Base-by-base conservation (phyloP, 2,888 invertebrate genomes). In the Apodemia duryi region DNA sequence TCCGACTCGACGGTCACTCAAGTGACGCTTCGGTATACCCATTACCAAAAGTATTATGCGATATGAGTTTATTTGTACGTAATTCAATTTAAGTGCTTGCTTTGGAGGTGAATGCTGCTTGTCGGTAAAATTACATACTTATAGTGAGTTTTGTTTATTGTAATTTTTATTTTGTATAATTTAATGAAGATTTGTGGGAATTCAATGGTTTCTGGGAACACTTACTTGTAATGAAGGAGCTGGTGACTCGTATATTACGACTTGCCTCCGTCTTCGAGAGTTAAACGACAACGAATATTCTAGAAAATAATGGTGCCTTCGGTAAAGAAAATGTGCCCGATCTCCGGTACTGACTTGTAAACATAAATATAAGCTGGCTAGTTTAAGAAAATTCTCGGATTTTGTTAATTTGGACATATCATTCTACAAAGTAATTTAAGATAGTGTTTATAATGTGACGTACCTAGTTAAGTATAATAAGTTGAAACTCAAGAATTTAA, bases 41-140 rank as follows among this genome's bases (percentile, higher is more conserved):
- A 84, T 85, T 87, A 90, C 88, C 88, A 88, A 89, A 88, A 90
- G 90, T 88, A 90, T 88, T 89, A 89, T 85, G 85, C 80, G 77
- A 80, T 81, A 78, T 75, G 79, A 80, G 74, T 79, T 77, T 77
- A 78, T 77, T 79, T 77, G 70, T 74, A 77, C 75, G 76, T 77
- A 79, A 76, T 78, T 77, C 78, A 75, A 77, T 79, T 77, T 77
- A 76, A 68, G 70, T 77, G 81, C 80, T 84, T 80, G 81, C 80
- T 79, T 80, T 77, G 78, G 79, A 81, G 81, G 82, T 81, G 82
- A 80, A 77, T 78, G 65, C 67, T 62, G 68, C 69, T 71, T 71
- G 69, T 80, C 76, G 6, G n/a, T 60, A 35, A 60, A 60, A 60
- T 60, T 60, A 35, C 57, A 32, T 60, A 21, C 21, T 21, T 21